A percentile compares a stretch with the other conserved stretches of the same genome.
These are phyloP conservation scores for Denticeps clupeoides DNA, from an alignment of 2,797 vertebrate species.

Conservation along the genomic window DNA sequence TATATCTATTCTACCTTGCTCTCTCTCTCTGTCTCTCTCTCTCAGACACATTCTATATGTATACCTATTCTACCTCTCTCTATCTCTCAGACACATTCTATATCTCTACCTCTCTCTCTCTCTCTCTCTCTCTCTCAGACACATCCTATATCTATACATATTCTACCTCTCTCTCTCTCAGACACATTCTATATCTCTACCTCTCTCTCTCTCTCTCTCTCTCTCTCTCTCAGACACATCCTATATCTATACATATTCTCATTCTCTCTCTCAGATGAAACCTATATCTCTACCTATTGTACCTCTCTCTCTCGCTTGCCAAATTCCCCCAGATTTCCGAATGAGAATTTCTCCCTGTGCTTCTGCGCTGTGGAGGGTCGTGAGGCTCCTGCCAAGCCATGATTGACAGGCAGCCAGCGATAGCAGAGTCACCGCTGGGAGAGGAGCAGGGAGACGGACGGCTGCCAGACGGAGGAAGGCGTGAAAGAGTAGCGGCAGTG, in stretches of 20 bases:
- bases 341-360: conserved; percentile 27
- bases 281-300: no score
- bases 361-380: conserved; percentile 15
- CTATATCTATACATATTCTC: no score
- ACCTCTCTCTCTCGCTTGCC: no score
- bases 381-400: conserved; percentile 11
- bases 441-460: background rate
- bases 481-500: conserved; percentile 8
- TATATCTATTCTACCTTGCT: background rate
- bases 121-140: background rate
- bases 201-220: no score
- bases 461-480: conserved; percentile 4
- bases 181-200: no score
- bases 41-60: background rate
- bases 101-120: background rate
- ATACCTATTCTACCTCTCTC: background rate
- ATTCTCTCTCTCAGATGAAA: no score
- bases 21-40: no score
- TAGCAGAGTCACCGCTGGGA: conserved; percentile 7
- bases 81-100: no score
- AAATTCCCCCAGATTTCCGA: conserved; percentile 12
- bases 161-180: no score
- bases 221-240: no score
- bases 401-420: conserved; percentile 13
- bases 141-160: no score